Evolutionary conservation across 2,797 vertebrate genomes (phyloP).

Genomic region (Denticeps clupeoides): DNA sequence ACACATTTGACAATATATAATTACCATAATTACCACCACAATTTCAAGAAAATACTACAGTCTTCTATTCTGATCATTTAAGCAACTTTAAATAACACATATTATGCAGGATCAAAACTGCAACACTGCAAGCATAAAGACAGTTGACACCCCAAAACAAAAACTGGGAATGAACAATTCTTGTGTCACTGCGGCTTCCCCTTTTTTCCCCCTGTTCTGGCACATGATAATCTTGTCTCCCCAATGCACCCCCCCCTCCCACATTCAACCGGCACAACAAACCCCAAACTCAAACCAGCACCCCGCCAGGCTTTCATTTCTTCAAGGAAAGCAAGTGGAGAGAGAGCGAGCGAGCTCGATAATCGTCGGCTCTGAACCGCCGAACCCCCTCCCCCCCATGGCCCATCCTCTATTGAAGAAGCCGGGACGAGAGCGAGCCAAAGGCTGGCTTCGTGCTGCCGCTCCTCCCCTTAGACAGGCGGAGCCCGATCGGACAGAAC

Average conservation of each 20-base stretch:
- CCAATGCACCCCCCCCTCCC: not conserved
- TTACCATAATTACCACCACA: constrained; percentile 35
- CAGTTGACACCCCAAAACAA: constrained; percentile 14
- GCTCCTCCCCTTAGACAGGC: constrained; percentile 1
- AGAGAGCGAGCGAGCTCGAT: constrained; percentile 1
- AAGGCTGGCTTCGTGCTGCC: constrained; percentile 27
- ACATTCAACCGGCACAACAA: constrained; percentile 5
- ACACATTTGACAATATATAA: constrained; percentile 34
- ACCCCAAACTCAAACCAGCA: constrained; percentile 15
- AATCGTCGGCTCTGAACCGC: constrained; percentile 22
- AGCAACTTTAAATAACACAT: constrained; percentile 8
- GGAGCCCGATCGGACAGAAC: not conserved
- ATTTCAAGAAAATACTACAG: constrained; percentile 30
- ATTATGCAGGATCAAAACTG: constrained; percentile 1
- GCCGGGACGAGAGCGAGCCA: constrained; percentile 28
- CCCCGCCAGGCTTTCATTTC: constrained; percentile 2
- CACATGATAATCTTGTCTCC: not conserved
- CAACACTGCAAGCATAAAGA: not conserved
- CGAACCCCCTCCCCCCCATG: constrained; percentile 14
- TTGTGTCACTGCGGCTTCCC: not conserved
- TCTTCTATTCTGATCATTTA: constrained; percentile 8
- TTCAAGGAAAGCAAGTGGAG: not conserved
- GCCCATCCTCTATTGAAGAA: constrained; percentile 23
- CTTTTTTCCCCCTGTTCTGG: not conserved
- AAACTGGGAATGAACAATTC: constrained; percentile 1